Conservation (phyloP, 92 coral and sea anemone species). For the Chrysogorgia sp. region DNA sequence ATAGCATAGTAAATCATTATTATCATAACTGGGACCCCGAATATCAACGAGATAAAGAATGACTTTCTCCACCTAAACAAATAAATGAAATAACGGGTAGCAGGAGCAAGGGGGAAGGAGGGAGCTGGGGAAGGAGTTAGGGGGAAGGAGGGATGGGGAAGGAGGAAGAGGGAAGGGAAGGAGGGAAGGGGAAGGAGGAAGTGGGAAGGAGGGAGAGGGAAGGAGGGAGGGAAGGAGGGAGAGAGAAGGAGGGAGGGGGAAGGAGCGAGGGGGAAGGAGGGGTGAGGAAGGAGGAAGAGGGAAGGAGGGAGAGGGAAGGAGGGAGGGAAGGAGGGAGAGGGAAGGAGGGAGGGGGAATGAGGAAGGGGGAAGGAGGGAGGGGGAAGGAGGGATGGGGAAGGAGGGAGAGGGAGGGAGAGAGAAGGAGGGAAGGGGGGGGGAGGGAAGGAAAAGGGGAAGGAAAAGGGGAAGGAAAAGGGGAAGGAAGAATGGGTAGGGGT, state of each 20-base stretch:
- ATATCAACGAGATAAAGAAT: conserved; percentile 86
- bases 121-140: no score
- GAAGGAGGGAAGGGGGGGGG: background rate
- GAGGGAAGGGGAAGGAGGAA: background rate
- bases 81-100: no score
- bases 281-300: background rate
- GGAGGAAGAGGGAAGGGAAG: background rate
- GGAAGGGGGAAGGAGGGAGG: background rate
- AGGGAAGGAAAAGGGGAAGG: background rate
- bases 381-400: background rate
- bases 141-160: background rate
- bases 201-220: background rate
- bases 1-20: conserved; percentile 83
- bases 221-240: background rate
- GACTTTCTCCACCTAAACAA: conserved; percentile 99
- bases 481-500: background rate
- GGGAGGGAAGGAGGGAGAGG: background rate
- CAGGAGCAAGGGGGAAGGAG: no score
- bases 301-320: background rate
- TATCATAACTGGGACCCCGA: conserved; percentile 91
- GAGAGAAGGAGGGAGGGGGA: background rate
- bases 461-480: background rate
- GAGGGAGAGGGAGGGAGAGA: background rate
- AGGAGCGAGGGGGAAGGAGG: background rate
- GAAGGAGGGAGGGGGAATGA: background rate